A percentile compares a stretch with the other conserved stretches of the same genome.
Conservation (phyloP, 2,888 invertebrate species). For the Vannuccia rotundouncinata region DNA sequence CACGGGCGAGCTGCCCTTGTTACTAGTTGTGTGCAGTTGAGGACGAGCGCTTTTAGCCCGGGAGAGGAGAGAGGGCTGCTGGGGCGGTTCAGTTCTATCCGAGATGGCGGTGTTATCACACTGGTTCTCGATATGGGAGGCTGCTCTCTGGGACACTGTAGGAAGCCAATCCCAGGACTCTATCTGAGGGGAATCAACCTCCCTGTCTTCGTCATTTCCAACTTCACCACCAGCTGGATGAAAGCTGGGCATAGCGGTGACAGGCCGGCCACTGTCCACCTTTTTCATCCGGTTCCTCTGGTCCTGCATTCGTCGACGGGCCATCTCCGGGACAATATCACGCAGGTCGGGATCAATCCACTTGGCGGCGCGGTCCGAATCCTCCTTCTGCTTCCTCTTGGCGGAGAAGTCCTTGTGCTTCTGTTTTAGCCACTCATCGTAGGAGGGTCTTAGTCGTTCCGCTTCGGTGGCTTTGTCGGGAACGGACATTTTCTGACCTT, state of each 20-base stretch:
- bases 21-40: background rate
- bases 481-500: background rate
- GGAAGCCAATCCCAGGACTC: too few relatives aligned
- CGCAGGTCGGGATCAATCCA: background rate
- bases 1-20: too few relatives aligned
- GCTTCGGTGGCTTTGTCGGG: background rate
- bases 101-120: background rate
- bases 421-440: background rate
- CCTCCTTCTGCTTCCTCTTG: background rate
- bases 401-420: background rate
- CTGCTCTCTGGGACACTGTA: too few relatives aligned
- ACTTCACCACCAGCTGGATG: background rate
- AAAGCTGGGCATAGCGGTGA: background rate
- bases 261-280: constrained; percentile 5
- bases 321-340: constrained; percentile 9
- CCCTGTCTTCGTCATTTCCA: background rate
- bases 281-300: background rate
- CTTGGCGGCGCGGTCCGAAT: background rate
- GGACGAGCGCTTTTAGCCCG: background rate
- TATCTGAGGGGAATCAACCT: background rate
- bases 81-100: too few relatives aligned
- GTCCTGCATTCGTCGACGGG: constrained; percentile 1
- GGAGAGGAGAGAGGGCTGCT: background rate
- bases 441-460: background rate
- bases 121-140: background rate